phyloP scores from a whole-genome alignment of 2,113 vertebrate species.

The Toxotes jaculatrix region DNA sequence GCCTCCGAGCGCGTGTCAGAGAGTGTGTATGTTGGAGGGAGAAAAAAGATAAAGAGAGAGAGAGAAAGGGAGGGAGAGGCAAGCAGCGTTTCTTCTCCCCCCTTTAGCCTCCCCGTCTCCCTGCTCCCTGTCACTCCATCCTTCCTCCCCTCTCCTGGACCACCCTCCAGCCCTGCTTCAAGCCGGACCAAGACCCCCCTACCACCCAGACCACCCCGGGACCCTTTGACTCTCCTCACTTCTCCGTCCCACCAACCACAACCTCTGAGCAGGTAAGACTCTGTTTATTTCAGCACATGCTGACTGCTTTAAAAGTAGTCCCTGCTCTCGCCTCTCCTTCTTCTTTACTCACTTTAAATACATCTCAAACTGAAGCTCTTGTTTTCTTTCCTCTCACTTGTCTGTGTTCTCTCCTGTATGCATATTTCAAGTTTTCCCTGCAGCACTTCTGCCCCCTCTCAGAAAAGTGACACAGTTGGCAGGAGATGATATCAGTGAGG shows the following conservation, averaged over 20 bases:
- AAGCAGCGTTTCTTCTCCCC: constrained; percentile 82
- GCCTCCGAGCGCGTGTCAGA: constrained; percentile 70
- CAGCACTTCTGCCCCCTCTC: constrained; percentile 51
- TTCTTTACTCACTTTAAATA: constrained; percentile 7
- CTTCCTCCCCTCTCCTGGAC: constrained; percentile 79
- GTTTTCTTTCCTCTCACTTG: constrained; percentile 26
- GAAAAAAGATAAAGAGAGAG: constrained; percentile 74
- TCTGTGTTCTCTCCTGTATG: constrained; percentile 1
- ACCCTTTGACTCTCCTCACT: constrained; percentile 87
- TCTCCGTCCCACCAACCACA: constrained; percentile 78
- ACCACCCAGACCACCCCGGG: constrained; percentile 79
- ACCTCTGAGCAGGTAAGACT: constrained; percentile 81
- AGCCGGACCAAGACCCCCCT: constrained; percentile 64
- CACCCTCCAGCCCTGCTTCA: constrained; percentile 71
- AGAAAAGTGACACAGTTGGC: constrained; percentile 59
- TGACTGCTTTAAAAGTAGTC: constrained; percentile 51
- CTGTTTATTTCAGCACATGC: constrained; percentile 21
- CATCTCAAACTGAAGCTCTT: constrained; percentile 26
- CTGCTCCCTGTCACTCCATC: constrained; percentile 87
- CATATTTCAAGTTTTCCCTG: constrained; percentile 75
- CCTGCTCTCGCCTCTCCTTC: constrained; percentile 7
- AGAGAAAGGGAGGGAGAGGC: constrained; percentile 78
- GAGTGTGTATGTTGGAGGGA: constrained; percentile 69
- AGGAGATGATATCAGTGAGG: constrained; percentile 75
- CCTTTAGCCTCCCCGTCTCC: constrained; percentile 85